Percentiles rank a stretch among this genome's conserved stretches.
These are phyloP conservation scores for Alcedo atthis DNA, from an alignment of 2,797 vertebrate species.

Conservation along the genomic window DNA sequence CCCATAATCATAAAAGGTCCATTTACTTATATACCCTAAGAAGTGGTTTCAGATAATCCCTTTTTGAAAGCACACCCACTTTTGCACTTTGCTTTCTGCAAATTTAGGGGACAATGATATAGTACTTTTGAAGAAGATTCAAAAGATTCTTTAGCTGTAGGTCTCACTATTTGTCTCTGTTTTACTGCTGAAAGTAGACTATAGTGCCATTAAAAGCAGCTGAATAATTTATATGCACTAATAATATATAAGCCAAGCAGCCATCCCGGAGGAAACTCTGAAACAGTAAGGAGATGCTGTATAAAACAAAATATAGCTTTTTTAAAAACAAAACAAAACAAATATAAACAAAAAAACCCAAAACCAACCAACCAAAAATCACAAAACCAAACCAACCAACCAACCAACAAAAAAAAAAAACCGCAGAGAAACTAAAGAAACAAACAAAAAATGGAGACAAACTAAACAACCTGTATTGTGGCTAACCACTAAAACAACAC, in stretches of 20 bases:
- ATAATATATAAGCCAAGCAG: not conserved
- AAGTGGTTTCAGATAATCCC: not conserved
- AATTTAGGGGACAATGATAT: not conserved
- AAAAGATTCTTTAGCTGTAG: not conserved
- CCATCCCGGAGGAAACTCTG: not conserved
- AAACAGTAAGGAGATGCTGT: not conserved
- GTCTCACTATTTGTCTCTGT: not conserved
- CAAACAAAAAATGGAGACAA: too few relatives aligned
- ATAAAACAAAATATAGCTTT: not conserved
- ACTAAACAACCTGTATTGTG: not conserved
- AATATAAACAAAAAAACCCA: too few relatives aligned
- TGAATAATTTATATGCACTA: constrained; percentile 25
- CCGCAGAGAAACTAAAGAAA: too few relatives aligned
- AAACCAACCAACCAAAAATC: not conserved
- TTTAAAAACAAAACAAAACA: not conserved
- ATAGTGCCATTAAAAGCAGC: constrained; percentile 20
- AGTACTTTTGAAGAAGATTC: not conserved
- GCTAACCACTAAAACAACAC: not conserved
- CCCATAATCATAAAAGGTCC: not conserved
- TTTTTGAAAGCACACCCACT: not conserved
- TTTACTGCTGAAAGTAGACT: not conserved
- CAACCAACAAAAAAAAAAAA: too few relatives aligned
- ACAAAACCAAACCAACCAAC: not conserved
- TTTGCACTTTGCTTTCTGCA: not conserved
- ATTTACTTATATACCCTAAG: not conserved